Conservation (phyloP, 2,113 vertebrate genomes). For the Conger conger region DNA sequence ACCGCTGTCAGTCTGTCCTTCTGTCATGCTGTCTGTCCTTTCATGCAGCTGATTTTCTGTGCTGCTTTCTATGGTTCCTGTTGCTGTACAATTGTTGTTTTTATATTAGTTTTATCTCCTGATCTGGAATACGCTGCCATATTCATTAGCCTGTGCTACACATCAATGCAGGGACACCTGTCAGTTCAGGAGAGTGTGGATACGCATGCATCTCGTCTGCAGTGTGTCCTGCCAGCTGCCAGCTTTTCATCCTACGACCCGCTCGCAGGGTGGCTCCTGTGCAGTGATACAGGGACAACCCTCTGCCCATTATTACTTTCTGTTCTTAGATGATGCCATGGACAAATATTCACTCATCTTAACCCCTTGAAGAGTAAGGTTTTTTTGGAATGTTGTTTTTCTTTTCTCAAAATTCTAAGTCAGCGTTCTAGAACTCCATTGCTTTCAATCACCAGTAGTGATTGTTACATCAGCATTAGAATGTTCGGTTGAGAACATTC, state of each 20-base stretch:
- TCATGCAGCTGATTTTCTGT: not conserved
- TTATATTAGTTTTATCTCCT: not conserved
- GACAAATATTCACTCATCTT: not conserved
- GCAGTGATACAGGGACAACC: not conserved
- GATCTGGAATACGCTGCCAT: not conserved
- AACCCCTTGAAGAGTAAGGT: not conserved
- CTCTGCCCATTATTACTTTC: not conserved
- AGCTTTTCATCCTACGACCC: not conserved
- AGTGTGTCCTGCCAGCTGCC: not conserved
- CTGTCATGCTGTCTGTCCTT: constrained; percentile 1
- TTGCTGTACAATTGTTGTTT: not conserved
- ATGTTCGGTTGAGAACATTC: too few relatives aligned
- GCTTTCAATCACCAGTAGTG: too few relatives aligned
- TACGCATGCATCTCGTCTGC: not conserved
- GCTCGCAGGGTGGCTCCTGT: not conserved
- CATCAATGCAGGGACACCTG: not conserved
- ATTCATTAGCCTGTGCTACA: not conserved
- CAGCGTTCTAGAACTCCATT: too few relatives aligned
- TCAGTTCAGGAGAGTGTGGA: not conserved
- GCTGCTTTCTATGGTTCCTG: not conserved
- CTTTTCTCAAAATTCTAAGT: too few relatives aligned
- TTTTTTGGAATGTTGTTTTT: not conserved
- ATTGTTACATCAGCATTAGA: too few relatives aligned
- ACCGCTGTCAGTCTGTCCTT: not conserved
- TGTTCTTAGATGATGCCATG: not conserved